Base-by-base conservation (phyloP, 2,113 vertebrate species). In the Benitochromis conjunctus region DNA sequence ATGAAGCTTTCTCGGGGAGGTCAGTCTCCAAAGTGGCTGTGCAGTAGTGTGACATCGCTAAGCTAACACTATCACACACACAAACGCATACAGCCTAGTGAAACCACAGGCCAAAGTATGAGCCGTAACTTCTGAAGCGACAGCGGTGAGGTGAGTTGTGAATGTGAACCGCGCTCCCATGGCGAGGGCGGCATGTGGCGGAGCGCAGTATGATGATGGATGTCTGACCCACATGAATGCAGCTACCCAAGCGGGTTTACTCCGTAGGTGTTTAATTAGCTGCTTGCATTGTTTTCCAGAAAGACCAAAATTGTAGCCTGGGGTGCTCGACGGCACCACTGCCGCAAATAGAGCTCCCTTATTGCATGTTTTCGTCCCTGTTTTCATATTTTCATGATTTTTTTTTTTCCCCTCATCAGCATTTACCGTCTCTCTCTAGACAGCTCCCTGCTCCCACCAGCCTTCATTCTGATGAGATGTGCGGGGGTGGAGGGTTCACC, bases 201-300 rank as follows among this genome's bases (percentile, higher is more conserved):
- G 41, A 60, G 77, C 82, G 5, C 48, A 64, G 71, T 9, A 48
- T 29, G 87, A 82, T 89, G 85, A 94, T 82, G 62, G 87, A 85
- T 82, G 83, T 85, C 80, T 87, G 85, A 82, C 58, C 83, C 87
- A 83, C 85, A 79, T 78, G 24, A 81, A 82, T 84, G 74, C 18
- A 87, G n/a, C 6, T 4, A n/a, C 58, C 76, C 34, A 18, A 34
- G 57, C 3, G 6, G 34, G 31, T 55, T 86, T 66, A 76, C 64
- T 12, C 71, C 3, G 66, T 88, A 88, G 88, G 87, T 92, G 91
- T 92, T 88, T 89, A 88, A 88, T 91, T 88, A 82, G 82, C 54
- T 62, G 79, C 18, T 87, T 89, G 83, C 74, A 86, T 90, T 89
- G 91, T 91, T 87, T 88, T 80, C 56, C 78, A 76, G 18, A 82